phyloP scores from a whole-genome alignment of 2,888 invertebrate species.

The Xylota sylvarum region DNA sequence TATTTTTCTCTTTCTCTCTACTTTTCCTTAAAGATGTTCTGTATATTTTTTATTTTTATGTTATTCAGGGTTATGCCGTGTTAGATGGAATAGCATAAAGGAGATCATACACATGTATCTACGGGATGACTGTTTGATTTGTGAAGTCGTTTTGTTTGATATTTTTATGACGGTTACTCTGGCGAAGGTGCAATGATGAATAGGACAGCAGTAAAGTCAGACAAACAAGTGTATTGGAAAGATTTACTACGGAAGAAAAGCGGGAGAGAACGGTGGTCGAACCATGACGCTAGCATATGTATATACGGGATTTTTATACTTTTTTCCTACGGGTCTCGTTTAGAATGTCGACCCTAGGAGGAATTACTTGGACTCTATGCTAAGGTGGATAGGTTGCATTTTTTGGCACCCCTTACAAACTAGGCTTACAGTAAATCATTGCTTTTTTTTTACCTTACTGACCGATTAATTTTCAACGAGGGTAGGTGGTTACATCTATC shows the following conservation, averaged over 20 bases:
- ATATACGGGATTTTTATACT: slow-evolving; percentile 2
- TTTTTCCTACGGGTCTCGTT: background rate
- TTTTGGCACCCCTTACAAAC: too few relatives aligned
- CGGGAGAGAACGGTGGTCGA: background rate
- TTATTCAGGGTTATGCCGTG: slow-evolving; percentile 7
- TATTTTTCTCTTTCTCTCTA: slow-evolving; percentile 36
- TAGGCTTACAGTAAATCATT: too few relatives aligned
- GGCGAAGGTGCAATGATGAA: slow-evolving; percentile 53
- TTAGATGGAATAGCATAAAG: slow-evolving; percentile 17
- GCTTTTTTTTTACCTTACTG: too few relatives aligned
- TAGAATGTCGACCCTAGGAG: background rate
- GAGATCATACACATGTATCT: slow-evolving; percentile 18
- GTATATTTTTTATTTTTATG: background rate
- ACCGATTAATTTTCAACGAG: too few relatives aligned
- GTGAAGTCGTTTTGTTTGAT: slow-evolving; percentile 54
- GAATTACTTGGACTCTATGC: background rate
- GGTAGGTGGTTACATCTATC: too few relatives aligned
- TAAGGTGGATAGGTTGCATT: background rate
- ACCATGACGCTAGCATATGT: slow-evolving; percentile 2
- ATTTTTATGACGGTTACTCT: slow-evolving; percentile 39
- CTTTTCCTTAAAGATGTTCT: slow-evolving; percentile 27
- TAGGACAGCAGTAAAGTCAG: slow-evolving; percentile 59
- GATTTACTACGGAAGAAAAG: slow-evolving; percentile 37
- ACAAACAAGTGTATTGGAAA: slow-evolving; percentile 44
- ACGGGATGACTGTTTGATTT: slow-evolving; percentile 54